Evolutionary conservation across 2,113 vertebrate genomes (phyloP).

Genomic region (Polyodon spathula): DNA sequence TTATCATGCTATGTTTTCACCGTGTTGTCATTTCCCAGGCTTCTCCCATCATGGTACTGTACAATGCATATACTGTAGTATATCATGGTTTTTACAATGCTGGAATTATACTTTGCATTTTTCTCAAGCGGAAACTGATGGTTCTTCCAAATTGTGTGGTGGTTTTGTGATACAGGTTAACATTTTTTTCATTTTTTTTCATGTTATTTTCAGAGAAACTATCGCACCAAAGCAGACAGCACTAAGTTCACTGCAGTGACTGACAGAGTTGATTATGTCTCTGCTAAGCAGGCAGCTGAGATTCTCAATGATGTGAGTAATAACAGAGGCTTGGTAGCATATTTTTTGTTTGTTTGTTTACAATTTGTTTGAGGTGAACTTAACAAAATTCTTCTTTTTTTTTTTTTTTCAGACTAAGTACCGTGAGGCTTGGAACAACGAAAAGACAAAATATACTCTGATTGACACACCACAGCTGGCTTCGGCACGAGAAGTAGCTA

Average conservation of each 20-base stretch:
- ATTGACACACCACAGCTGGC: constrained; percentile 72
- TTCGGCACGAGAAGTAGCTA: constrained; percentile 77
- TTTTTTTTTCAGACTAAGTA: constrained; percentile 70
- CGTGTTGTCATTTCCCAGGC: too few species aligned
- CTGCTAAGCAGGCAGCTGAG: constrained; percentile 74
- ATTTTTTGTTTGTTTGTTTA: too few species aligned
- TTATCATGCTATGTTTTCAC: too few species aligned
- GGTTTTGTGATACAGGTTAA: too few species aligned
- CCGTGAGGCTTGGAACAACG: constrained; percentile 78
- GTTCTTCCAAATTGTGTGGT: too few species aligned
- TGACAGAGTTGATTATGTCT: constrained; percentile 81
- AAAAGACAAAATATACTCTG: constrained; percentile 74
- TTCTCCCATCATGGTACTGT: too few species aligned
- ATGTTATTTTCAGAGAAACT: constrained; percentile 64
- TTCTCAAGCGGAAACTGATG: too few species aligned
- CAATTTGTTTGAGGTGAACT: not conserved
- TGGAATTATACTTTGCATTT: too few species aligned
- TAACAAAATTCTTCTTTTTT: constrained; percentile 1
- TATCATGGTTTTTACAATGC: too few species aligned
- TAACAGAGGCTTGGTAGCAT: too few species aligned
- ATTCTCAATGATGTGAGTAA: constrained; percentile 77
- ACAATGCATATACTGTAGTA: too few species aligned
- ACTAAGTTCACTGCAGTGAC: constrained; percentile 68
- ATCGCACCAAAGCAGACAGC: constrained; percentile 75
- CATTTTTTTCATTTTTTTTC: constrained; percentile 9